These are phyloP conservation scores for Hypena proboscidalis DNA, from an alignment of 2,888 invertebrate genomes.

Conservation along the genomic window DNA sequence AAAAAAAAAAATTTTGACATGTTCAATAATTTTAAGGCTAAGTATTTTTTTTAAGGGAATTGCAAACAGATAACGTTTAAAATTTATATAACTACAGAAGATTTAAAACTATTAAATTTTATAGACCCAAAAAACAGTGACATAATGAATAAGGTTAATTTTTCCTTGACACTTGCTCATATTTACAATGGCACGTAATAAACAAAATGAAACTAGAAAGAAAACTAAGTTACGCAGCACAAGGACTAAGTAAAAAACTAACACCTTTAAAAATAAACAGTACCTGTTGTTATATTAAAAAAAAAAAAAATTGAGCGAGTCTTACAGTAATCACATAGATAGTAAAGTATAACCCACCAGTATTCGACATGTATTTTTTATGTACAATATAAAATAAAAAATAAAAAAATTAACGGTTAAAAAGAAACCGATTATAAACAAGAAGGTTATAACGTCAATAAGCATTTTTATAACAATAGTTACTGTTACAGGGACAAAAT, in stretches of 20 bases:
- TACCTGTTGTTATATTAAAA: slow-evolving; percentile 47
- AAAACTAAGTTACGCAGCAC: slow-evolving; percentile 71
- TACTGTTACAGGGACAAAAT: slow-evolving; percentile 61
- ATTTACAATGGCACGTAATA: slow-evolving; percentile 73
- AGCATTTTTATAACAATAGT: slow-evolving; percentile 57
- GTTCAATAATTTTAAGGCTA: no score
- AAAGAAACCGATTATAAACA: slow-evolving; percentile 20
- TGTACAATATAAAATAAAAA: no score
- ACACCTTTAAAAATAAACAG: slow-evolving; percentile 58
- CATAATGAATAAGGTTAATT: slow-evolving; percentile 32
- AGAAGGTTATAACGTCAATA: slow-evolving; percentile 32
- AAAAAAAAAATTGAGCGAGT: neutral
- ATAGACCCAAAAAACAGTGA: slow-evolving; percentile 73
- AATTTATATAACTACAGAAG: no score
- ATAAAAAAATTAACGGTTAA: no score
- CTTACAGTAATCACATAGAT: neutral
- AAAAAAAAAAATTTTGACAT: no score
- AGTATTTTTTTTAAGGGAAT: no score
- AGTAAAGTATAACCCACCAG: no score
- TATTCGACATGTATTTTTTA: no score
- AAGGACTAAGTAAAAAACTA: slow-evolving; percentile 67
- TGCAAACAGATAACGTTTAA: no score
- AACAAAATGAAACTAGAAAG: slow-evolving; percentile 54
- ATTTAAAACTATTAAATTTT: no score
- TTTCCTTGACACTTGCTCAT: slow-evolving; percentile 82